Conservation (phyloP, 2,113 vertebrate species). For the Myrmecobius fasciatus region DNA sequence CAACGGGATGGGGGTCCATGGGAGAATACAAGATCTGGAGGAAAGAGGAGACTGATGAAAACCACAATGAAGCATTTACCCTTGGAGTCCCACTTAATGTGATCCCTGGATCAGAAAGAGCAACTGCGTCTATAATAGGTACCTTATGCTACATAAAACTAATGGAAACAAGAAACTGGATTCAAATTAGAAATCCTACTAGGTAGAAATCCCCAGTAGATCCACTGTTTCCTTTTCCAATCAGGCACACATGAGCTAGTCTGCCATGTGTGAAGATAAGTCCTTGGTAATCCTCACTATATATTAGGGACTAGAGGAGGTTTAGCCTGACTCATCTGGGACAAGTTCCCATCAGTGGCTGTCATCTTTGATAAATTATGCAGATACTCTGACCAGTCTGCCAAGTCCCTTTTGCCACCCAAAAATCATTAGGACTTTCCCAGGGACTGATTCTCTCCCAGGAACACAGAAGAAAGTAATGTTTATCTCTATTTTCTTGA, state of each 20-base stretch:
- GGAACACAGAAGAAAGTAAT: not conserved
- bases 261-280: not conserved
- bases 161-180: not conserved
- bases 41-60: conserved; percentile 94
- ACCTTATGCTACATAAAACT: conserved; percentile 25
- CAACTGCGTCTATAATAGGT: conserved; percentile 94
- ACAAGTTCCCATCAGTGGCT: not conserved
- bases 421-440: not conserved
- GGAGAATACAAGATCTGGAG: conserved; percentile 97
- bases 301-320: not conserved
- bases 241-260: not conserved
- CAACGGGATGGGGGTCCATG: conserved; percentile 95
- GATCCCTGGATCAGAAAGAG: conserved; percentile 93
- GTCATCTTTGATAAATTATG: not conserved
- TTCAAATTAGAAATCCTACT: not conserved
- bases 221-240: not conserved
- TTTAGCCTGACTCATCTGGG: not conserved
- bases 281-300: not conserved
- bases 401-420: not conserved
- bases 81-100: conserved; percentile 93
- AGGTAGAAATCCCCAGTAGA: not conserved
- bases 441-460: not conserved
- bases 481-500: not conserved
- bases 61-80: conserved; percentile 96
- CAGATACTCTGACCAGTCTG: not conserved